Evolutionary conservation across 1,140 invertebrate genomes (phyloP), one percentile per base, ranked within the genome.

Genomic region (Trinorchestia longiramus): DNA sequence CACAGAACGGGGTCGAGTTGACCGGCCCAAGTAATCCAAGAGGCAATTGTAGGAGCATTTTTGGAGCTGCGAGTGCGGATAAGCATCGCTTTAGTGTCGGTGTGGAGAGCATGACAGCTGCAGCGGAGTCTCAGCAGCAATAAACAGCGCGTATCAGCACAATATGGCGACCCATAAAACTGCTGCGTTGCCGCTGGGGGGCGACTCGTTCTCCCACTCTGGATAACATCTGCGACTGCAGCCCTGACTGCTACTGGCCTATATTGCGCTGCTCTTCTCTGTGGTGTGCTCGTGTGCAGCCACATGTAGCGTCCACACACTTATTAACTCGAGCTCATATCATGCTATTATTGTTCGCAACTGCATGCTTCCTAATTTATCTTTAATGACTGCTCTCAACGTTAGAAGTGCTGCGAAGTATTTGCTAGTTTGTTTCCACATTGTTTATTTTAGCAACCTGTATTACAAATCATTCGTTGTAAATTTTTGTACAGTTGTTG

Each of bases 111-210:
- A 19, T 40, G 43, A 94, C 43, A 94, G 92, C 92, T 94, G 92
- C 92, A 94, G 92, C 88, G 43, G 88, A 90, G 88, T 90, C 88
- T 90, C 41, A 45, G 92, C 92, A 40, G 92, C 92, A 94, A 94
- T 94, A 94, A 94, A 94, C 92, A 94, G 92, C 92, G 43, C 44
- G 44, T 94, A 94, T 94, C 92, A 94, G 92, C 92, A 94, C 92
- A 94, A 94, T 94, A 94, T 94, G 92, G 92, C 92, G 92, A 94
- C 92, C 88, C 92, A 94, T 94, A 94, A 94, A 94, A 94, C 92
- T 47, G 92, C 92, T 94, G 6, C 44, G 43, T 44, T 11, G 44
- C 44, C 44, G 44, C 92, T 36, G 43, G 44, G 40, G 92, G 92
- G 43, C 0, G 92, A 6, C 92, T 94, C 92, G 43, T 94, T 47